These are phyloP conservation scores for Ectropis grisescens DNA, from an alignment of 1,140 invertebrate genomes.

Conservation along the genomic window DNA sequence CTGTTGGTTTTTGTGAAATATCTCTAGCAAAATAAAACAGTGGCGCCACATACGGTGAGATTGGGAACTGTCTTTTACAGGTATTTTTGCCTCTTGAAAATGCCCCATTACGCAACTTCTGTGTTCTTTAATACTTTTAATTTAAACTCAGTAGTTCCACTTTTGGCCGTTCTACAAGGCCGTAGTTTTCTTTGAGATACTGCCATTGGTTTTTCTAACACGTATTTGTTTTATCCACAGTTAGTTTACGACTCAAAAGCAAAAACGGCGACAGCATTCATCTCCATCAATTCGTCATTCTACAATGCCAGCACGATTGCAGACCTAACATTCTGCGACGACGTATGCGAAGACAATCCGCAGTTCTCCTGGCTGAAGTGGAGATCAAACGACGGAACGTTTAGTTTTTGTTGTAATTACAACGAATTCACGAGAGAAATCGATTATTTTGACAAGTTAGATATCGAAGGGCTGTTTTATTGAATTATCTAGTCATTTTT, in stretches of 20 bases:
- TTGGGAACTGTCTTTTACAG: no score
- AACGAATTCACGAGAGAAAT: constrained; percentile 21
- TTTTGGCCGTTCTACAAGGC: no score
- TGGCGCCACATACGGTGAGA: no score
- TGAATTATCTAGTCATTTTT: constrained; percentile 12
- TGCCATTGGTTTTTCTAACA: no score
- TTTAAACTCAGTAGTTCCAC: no score
- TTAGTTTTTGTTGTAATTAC: constrained; percentile 50
- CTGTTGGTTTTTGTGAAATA: no score
- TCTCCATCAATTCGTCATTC: constrained; percentile 45
- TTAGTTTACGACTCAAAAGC: constrained; percentile 26
- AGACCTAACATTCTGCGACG: constrained; percentile 27
- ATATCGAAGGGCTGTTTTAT: constrained; percentile 31
- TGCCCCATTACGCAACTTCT: no score
- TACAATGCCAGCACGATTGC: constrained; percentile 26
- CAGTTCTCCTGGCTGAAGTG: constrained; percentile 36
- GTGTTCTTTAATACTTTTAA: no score
- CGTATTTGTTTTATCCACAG: no score
- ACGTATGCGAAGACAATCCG: constrained; percentile 24
- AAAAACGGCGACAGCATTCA: constrained; percentile 26
- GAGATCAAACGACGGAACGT: constrained; percentile 36
- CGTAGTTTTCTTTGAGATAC: no score
- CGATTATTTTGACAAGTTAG: constrained; percentile 22
- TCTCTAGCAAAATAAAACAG: no score
- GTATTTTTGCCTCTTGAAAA: no score